Conservation (phyloP, 1,140 invertebrate genomes). For the Saccostrea cuccullata region DNA sequence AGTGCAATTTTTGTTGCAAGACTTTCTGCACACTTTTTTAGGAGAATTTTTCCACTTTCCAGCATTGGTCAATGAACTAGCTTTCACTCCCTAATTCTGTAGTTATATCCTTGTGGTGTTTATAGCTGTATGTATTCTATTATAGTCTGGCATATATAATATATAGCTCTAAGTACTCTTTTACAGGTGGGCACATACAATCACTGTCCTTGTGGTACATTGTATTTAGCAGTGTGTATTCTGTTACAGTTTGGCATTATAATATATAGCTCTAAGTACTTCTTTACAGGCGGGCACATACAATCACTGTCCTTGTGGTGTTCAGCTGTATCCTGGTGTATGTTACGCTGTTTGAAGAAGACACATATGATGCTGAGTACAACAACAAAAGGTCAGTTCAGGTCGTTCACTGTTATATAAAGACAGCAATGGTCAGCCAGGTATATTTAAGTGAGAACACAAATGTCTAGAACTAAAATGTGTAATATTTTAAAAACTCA, state of each 20-base stretch:
- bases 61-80: no score
- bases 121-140: conserved; percentile 64
- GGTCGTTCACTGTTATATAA: not conserved
- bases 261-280: not conserved
- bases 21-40: no score
- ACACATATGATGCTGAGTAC: conserved; percentile 77
- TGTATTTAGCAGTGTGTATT: conserved; percentile 74
- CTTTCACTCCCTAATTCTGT: no score
- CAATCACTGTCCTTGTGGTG: conserved; percentile 80
- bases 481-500: not conserved
- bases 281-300: conserved; percentile 80
- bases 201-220: conserved; percentile 80
- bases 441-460: not conserved
- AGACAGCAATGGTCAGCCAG: not conserved
- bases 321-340: conserved; percentile 80
- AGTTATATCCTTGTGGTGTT: conserved; percentile 75
- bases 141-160: no score
- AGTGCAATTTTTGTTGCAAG: no score
- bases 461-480: not conserved
- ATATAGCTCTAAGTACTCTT: not conserved
- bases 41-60: no score
- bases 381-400: conserved; percentile 80
- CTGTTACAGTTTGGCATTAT: no score
- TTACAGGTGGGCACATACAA: conserved; percentile 81
- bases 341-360: conserved; percentile 80